These are phyloP conservation scores for Thalassarche chlororhynchos DNA, from an alignment of 2,113 vertebrate species.

Conservation along the genomic window DNA sequence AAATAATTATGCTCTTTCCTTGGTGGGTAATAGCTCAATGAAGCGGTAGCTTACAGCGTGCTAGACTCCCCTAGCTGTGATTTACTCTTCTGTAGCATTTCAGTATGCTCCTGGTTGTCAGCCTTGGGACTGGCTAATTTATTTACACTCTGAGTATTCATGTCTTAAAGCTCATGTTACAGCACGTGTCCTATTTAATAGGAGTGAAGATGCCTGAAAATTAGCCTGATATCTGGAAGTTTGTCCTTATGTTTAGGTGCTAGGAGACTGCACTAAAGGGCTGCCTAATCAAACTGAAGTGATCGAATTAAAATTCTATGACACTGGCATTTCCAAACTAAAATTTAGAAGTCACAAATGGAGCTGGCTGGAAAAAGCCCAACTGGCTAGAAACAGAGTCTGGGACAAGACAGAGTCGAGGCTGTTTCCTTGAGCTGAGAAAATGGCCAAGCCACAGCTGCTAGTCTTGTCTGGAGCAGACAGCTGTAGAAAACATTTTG, in stretches of 20 bases:
- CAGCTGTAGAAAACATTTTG: slow-evolving; percentile 49
- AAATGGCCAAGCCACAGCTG: slow-evolving; percentile 44
- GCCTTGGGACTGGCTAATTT: neutral
- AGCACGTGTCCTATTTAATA: fast-evolving
- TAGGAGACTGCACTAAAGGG: neutral
- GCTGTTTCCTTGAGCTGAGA: slow-evolving; percentile 17
- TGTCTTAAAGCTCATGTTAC: neutral
- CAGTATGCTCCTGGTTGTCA: neutral
- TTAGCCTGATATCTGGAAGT: neutral
- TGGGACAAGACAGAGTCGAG: neutral
- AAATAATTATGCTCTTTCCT: neutral
- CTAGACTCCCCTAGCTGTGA: neutral
- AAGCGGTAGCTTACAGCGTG: neutral
- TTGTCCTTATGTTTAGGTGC: neutral
- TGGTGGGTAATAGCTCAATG: neutral
- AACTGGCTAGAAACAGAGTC: neutral
- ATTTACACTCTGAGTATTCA: neutral
- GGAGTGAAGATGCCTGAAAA: neutral
- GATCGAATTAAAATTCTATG: neutral
- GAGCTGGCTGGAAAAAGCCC: neutral
- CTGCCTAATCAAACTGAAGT: neutral
- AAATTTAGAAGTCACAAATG: neutral
- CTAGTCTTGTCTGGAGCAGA: neutral
- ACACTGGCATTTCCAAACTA: neutral
- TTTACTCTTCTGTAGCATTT: neutral